Evolutionary conservation across 2,888 invertebrate species (phyloP), one percentile per base, ranked within the genome.

Genomic region (Cephus pulcher): DNA sequence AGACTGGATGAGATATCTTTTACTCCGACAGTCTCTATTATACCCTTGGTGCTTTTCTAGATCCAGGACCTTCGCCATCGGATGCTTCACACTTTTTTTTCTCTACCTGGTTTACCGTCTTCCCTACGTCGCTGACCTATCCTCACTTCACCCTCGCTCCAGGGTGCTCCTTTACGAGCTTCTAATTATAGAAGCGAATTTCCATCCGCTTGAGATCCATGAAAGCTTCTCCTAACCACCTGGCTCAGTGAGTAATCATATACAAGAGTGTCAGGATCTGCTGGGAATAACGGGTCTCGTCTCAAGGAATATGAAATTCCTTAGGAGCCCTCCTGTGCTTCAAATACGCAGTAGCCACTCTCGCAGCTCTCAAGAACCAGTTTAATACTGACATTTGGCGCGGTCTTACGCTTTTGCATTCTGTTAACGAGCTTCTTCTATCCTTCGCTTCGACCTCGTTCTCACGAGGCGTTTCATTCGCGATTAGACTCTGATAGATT

Each of bases 331-430:
- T 56, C 9, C 23, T 56, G 56, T 56, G 56, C 56, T 56, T 56
- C 9, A 56, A 15, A 56, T 56, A 56, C 56, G 23, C 23, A 56
- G 56, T 56, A 56, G 56, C 23, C 56, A 23, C 56, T 23, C 23
- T 23, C 56, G 6, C 23, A 1, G 56, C 56, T 56, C 56, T 75
- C 69, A 78, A 78, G 77, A 81, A 81, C 81, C 81, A 81, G 81
- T 81, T 81, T 81, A 80, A 78, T 76, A 76, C 79, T 79, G 79
- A 81, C 81, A 78, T 79, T 78, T 75, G 69, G 76, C 77, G 75
- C 56, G 68, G 75, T 56, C 76, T 80, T 69, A 74, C 71, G 77
- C 74, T 76, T 80, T 76, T 81, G 81, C 81, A 80, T 80, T 80
- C 80, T 74, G 80, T 76, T 78, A 56, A 56, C 56, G 23, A 56